Evolutionary conservation across 2,113 vertebrate species (phyloP).

Genomic region (Urocitellus parryii): DNA sequence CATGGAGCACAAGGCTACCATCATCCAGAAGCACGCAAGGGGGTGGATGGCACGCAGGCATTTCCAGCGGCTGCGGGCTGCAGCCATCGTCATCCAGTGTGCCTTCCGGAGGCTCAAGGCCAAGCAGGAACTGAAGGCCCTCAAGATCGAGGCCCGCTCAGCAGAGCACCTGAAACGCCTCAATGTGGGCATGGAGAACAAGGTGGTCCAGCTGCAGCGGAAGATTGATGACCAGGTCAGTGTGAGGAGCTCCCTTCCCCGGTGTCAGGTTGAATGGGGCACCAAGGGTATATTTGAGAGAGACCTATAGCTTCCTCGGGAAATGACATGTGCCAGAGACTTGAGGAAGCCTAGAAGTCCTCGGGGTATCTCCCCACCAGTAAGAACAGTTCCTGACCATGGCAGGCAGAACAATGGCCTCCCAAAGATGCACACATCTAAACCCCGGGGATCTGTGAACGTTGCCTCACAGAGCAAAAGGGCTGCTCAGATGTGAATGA

Average conservation of each 20-base stretch:
- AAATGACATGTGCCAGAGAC: not conserved
- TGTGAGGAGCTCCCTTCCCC: fast-evolving
- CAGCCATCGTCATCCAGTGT: constrained; percentile 93
- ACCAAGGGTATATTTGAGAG: not conserved
- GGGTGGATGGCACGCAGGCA: constrained; percentile 91
- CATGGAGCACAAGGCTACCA: constrained; percentile 92
- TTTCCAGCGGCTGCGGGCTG: constrained; percentile 83
- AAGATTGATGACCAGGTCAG: constrained; percentile 96
- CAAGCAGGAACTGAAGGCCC: constrained; percentile 89
- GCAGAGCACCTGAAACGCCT: constrained; percentile 94
- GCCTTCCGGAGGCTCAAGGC: constrained; percentile 90
- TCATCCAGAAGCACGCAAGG: constrained; percentile 91
- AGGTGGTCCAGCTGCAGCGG: constrained; percentile 96
- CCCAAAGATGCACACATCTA: not conserved
- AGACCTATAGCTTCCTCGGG: not conserved
- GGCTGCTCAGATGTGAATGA: not conserved
- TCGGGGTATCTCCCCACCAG: fast-evolving
- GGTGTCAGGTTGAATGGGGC: fast-evolving
- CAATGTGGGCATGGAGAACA: constrained; percentile 98
- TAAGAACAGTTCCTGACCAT: not conserved
- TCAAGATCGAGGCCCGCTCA: constrained; percentile 95
- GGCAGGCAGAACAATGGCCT: not conserved
- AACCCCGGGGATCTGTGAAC: not conserved
- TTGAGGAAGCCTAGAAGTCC: not conserved
- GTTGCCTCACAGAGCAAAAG: not conserved